Percentiles rank a stretch among this genome's conserved stretches.
Evolutionary conservation across 2,797 vertebrate species (phyloP).

Genomic region (Pseudochaenichthys georgianus): DNA sequence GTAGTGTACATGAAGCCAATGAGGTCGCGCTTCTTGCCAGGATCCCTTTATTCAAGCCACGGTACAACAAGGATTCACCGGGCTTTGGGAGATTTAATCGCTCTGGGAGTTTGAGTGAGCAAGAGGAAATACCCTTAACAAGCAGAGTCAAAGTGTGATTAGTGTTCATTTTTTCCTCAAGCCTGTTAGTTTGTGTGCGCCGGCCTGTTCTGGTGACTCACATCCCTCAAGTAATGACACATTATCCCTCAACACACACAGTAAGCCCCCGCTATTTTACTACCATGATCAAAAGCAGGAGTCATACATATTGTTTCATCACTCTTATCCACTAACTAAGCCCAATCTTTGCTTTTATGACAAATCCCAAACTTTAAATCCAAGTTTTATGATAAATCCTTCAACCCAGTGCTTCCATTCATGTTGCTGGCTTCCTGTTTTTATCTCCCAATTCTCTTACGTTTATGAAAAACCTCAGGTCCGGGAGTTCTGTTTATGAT

Average conservation of each 20-base stretch:
- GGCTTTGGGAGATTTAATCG: constrained; percentile 73
- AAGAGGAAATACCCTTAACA: constrained; percentile 83
- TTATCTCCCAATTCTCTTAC: constrained; percentile 11
- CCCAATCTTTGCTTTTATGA: constrained; percentile 68
- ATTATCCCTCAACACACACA: constrained; percentile 80
- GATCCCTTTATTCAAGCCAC: constrained; percentile 47
- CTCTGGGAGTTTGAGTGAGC: constrained; percentile 75
- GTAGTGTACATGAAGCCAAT: constrained; percentile 1
- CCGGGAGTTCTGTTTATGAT: constrained; percentile 55
- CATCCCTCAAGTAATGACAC: constrained; percentile 82
- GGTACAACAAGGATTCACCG: constrained; percentile 48
- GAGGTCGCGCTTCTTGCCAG: constrained; percentile 36
- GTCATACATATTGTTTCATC: constrained; percentile 73
- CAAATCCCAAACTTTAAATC: constrained; percentile 66
- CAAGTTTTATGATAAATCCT: constrained; percentile 61
- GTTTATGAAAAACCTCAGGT: constrained; percentile 41
- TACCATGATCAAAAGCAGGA: constrained; percentile 78
- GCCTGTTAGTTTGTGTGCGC: constrained; percentile 71
- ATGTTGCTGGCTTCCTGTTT: constrained; percentile 52
- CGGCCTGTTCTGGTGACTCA: constrained; percentile 76
- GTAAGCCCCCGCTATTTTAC: constrained; percentile 78
- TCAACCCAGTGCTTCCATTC: constrained; percentile 36
- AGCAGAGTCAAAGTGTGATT: constrained; percentile 82
- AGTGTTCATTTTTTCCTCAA: constrained; percentile 66
- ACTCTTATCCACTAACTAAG: constrained; percentile 66